phyloP scores from a whole-genome alignment of 53 echinoderm and acorn worm species.

The Antedon mediterranea region DNA sequence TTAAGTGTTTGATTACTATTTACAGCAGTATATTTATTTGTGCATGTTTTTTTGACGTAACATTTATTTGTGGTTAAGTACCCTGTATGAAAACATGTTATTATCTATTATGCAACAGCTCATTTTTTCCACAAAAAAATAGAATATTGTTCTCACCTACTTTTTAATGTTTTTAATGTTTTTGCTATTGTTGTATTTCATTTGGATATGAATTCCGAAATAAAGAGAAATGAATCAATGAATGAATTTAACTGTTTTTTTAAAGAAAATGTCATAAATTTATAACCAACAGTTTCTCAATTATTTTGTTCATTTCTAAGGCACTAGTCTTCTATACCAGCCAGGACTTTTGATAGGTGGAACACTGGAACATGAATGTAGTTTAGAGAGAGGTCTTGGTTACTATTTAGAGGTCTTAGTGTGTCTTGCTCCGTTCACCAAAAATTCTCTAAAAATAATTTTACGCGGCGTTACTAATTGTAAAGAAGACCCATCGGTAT shows the following conservation, averaged over 20 bases:
- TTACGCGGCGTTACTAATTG: slow-evolving; percentile 79
- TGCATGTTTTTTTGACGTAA: neutral
- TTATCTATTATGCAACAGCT: no score
- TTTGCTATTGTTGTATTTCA: no score
- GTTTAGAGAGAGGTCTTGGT: slow-evolving; percentile 56
- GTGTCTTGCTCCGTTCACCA: slow-evolving; percentile 77
- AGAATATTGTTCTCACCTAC: no score
- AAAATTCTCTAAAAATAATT: slow-evolving; percentile 75
- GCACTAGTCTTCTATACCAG: slow-evolving; percentile 65
- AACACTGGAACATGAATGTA: slow-evolving; percentile 76
- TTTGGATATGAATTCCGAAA: no score
- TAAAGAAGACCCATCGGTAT: slow-evolving; percentile 78
- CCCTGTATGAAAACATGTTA: no score
- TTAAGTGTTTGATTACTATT: neutral
- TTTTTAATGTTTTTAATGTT: no score
- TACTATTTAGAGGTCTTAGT: slow-evolving; percentile 76
- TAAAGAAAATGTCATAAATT: no score
- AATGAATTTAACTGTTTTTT: no score
- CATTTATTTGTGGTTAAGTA: neutral
- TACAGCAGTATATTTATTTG: neutral
- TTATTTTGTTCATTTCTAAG: slow-evolving; percentile 13
- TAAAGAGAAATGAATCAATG: no score
- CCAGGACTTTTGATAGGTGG: slow-evolving; percentile 81
- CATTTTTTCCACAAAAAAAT: neutral
- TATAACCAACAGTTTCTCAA: no score